A percentile compares a stretch with the other conserved stretches of the same genome.
phyloP scores from a whole-genome alignment of 2,113 vertebrate species.

The Crotophaga sulcirostris region DNA sequence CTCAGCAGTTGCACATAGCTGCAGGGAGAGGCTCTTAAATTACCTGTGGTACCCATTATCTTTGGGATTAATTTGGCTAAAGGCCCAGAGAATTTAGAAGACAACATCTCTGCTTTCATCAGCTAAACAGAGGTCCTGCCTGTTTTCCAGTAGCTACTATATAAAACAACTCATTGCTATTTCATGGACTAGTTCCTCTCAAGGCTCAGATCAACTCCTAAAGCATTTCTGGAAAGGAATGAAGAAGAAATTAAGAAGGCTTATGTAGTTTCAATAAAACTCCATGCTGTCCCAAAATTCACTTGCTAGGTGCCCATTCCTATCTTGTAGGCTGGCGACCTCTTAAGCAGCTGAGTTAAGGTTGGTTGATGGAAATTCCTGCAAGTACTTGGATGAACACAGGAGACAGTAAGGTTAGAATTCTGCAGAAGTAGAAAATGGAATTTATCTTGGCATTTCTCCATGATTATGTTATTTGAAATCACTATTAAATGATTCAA shows the following conservation, averaged over 20 bases:
- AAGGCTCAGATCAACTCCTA: background rate
- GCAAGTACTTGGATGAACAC: background rate
- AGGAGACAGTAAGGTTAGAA: background rate
- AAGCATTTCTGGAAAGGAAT: background rate
- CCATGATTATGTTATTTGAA: background rate
- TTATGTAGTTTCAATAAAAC: background rate
- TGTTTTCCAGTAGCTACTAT: background rate
- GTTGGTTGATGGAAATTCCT: background rate
- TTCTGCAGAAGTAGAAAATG: background rate
- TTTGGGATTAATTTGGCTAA: conserved; percentile 12
- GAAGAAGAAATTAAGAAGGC: background rate
- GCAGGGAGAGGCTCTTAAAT: conserved; percentile 40
- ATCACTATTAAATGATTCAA: background rate
- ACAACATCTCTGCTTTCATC: conserved; percentile 31
- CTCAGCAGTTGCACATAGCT: conserved; percentile 33
- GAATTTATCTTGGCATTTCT: background rate
- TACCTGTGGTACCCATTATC: conserved; percentile 34
- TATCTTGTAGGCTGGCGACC: background rate
- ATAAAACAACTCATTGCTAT: background rate
- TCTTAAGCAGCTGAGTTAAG: background rate
- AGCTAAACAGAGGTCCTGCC: background rate
- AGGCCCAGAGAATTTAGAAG: background rate
- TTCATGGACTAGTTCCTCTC: background rate
- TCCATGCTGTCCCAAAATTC: background rate
- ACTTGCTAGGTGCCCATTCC: background rate